Conservation (phyloP, 1,140 invertebrate species). For the Drosophila ananassae region DNA sequence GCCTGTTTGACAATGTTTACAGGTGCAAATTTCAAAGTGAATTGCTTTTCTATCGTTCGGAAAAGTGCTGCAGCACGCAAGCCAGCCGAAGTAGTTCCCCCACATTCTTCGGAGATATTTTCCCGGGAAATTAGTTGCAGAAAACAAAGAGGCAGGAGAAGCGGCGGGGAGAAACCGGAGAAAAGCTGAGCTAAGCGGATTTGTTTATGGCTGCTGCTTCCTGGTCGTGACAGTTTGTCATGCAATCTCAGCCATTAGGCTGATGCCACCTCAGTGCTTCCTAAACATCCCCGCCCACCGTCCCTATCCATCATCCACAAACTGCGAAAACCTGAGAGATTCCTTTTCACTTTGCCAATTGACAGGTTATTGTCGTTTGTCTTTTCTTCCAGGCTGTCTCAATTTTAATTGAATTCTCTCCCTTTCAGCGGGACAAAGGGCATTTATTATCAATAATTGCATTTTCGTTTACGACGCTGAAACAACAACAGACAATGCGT, state of each 20-base stretch:
- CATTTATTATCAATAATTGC: slow-evolving; percentile 81
- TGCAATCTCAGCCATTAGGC: slow-evolving; percentile 57
- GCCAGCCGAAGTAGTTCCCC: slow-evolving; percentile 54
- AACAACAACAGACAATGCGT: slow-evolving; percentile 36
- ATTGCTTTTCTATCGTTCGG: slow-evolving; percentile 81
- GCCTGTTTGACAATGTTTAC: slow-evolving; percentile 79
- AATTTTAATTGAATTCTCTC: slow-evolving; percentile 75
- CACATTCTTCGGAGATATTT: slow-evolving; percentile 27
- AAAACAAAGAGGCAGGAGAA: background rate
- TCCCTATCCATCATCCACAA: background rate
- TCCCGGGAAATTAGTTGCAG: slow-evolving; percentile 62
- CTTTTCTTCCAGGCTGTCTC: slow-evolving; percentile 39
- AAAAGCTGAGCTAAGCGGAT: slow-evolving; percentile 79
- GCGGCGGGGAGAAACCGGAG: slow-evolving; percentile 19
- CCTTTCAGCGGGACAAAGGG: slow-evolving; percentile 43
- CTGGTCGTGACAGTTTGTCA: slow-evolving; percentile 74
- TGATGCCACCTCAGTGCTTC: slow-evolving; percentile 28
- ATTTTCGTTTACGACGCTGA: slow-evolving; percentile 52
- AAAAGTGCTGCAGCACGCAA: slow-evolving; percentile 78
- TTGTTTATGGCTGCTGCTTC: slow-evolving; percentile 62
- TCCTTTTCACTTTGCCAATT: slow-evolving; percentile 38
- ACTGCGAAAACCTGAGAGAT: background rate
- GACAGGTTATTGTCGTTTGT: slow-evolving; percentile 54
- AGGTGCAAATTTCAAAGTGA: slow-evolving; percentile 82
- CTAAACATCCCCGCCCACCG: background rate